Base-by-base conservation (phyloP, 2,797 vertebrate genomes). In the Melanotaenia trifasciata region DNA sequence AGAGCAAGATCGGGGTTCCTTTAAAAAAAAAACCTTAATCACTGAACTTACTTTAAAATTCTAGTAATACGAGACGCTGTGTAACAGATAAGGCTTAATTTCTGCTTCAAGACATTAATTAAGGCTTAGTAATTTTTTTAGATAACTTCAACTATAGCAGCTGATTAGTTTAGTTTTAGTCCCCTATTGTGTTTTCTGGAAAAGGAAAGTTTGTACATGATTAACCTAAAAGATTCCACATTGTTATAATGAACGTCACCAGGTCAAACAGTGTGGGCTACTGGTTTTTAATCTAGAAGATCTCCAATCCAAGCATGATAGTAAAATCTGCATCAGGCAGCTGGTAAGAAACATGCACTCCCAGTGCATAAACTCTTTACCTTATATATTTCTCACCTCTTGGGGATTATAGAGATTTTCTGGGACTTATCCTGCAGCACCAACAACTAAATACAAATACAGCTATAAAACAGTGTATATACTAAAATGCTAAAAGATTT, bases 1-100 rank as follows among this genome's bases (percentile, higher is more conserved):
- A 63, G 60, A 53, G 22, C 5, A 58, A 64, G 67, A 64, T 51
- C 59, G 63, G 50, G 40, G 59, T 58, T 75, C 20, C 64, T 47
- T 68, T 79, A 36, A 35, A 50, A 74, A n/a, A 58, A 71, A 59
- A n/a, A 38, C 8, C n/a, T n/a, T n/a, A n/a, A n/a, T 7, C 43
- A 62, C 67, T 24, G 67, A 70, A 82, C 69, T 53, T 26, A 50
- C 45, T n/a, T 53, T 22, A 53, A 53, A 53, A 13, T 5, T 26
- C 12, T 28, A 13, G 13, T 5, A 54, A 28, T 13, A 24, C 13
- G 5, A 26, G 24, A 54, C 13, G 11, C 10, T 22, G 38, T 40
- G 43, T 45, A 18, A 45, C 16, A 20, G 43, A 45, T 45, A 13
- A 45, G 40, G 43, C 43, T 20, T 5, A 18, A 20, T 45, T 45